These are phyloP conservation scores for Elaeidobius kamerunicus DNA, from an alignment of 2,888 invertebrate genomes.

Conservation along the genomic window DNA sequence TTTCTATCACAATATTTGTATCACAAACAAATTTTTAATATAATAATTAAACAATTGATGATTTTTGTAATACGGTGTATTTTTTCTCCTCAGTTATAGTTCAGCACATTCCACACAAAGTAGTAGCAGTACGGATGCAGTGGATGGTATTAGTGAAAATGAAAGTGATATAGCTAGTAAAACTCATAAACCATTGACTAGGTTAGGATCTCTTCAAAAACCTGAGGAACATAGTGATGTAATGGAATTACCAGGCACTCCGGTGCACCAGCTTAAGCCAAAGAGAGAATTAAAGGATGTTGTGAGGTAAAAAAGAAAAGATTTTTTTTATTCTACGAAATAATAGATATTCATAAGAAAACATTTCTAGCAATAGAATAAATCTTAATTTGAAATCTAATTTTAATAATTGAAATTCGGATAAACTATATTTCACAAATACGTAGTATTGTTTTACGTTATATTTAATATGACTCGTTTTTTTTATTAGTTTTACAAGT, in stretches of 20 bases:
- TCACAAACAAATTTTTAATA: too few species aligned
- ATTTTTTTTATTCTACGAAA: too few species aligned
- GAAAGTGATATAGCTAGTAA: slow-evolving; percentile 47
- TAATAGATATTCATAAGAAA: too few species aligned
- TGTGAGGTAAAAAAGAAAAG: slow-evolving; percentile 19
- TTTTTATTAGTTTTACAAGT: too few species aligned
- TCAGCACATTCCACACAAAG: slow-evolving; percentile 41
- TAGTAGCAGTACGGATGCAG: slow-evolving; percentile 27
- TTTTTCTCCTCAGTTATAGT: slow-evolving; percentile 40
- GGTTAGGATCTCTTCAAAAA: slow-evolving; percentile 46
- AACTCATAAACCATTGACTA: slow-evolving; percentile 67
- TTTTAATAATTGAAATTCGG: too few species aligned
- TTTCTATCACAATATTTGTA: too few species aligned
- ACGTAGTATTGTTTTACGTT: too few species aligned
- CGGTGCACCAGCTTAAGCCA: slow-evolving; percentile 33
- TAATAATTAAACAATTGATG: neutral
- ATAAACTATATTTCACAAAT: too few species aligned
- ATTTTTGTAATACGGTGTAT: too few species aligned
- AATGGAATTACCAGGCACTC: slow-evolving; percentile 34
- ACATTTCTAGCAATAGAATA: too few species aligned
- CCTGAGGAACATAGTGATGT: slow-evolving; percentile 30
- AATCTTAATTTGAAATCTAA: too few species aligned
- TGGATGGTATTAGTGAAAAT: slow-evolving; percentile 32
- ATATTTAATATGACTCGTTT: too few species aligned
- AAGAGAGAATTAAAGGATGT: slow-evolving; percentile 38